phyloP scores from a whole-genome alignment of 2,797 vertebrate species.

The Gallinago solitaria region DNA sequence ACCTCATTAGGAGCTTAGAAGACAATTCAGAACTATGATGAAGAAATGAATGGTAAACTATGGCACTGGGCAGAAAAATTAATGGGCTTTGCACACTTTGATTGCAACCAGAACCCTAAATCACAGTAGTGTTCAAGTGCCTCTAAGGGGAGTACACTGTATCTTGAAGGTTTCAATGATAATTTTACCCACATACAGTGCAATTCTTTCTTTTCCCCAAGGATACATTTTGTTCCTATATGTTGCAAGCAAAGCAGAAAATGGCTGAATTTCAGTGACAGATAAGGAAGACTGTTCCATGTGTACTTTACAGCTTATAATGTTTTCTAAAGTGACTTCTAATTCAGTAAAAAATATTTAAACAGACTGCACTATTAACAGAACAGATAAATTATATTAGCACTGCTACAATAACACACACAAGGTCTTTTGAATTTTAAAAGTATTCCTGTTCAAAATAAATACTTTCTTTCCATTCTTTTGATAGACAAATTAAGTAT shows the following conservation, averaged over 20 bases:
- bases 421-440: not conserved
- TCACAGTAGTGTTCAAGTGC: not conserved
- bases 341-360: not conserved
- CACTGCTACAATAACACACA: not conserved
- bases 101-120: not conserved
- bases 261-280: constrained; percentile 42
- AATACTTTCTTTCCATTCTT: not conserved
- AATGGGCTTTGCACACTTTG: not conserved
- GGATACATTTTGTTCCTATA: constrained; percentile 25
- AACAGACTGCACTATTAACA: not conserved
- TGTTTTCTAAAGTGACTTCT: not conserved
- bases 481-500: not conserved
- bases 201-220: not conserved
- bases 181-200: not conserved
- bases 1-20: not conserved
- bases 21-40: not conserved
- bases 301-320: not conserved
- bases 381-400: not conserved
- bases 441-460: not conserved
- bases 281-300: not conserved
- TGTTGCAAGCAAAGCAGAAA: constrained; percentile 40
- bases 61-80: not conserved
- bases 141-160: not conserved
- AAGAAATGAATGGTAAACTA: not conserved
- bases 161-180: not conserved